A percentile compares a stretch with the other conserved stretches of the same genome.
These are phyloP conservation scores for Tapera naevia DNA, from an alignment of 2,797 vertebrate species.

Conservation along the genomic window DNA sequence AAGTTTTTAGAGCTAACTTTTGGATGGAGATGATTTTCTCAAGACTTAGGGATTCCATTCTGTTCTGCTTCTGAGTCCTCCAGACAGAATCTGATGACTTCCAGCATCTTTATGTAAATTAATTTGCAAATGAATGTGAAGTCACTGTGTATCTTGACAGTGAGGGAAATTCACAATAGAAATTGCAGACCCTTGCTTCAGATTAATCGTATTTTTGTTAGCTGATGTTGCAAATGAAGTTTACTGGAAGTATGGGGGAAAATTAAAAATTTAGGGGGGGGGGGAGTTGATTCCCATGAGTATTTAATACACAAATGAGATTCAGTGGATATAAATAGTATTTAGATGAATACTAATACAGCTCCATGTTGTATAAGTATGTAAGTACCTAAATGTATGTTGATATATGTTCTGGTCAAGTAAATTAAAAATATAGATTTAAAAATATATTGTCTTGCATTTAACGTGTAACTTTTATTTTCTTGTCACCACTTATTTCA, in stretches of 20 bases:
- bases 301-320: neutral
- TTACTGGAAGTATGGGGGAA: neutral
- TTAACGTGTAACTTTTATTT: neutral
- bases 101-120: neutral
- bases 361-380: neutral
- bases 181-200: neutral
- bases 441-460: neutral
- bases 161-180: neutral
- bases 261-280: neutral
- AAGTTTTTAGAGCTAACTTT: neutral
- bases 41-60: neutral
- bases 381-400: neutral
- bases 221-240: neutral
- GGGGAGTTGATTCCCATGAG: neutral
- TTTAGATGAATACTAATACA: neutral
- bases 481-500: neutral
- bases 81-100: neutral
- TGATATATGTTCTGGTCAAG: neutral
- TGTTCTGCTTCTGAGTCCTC: neutral
- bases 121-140: neutral
- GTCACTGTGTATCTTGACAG: rapidly evolving
- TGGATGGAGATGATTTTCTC: neutral
- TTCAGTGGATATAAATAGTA: neutral
- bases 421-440: neutral
- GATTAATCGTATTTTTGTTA: neutral